These are phyloP conservation scores for Scolopax mira DNA, from an alignment of 2,113 vertebrate species.

Conservation along the genomic window DNA sequence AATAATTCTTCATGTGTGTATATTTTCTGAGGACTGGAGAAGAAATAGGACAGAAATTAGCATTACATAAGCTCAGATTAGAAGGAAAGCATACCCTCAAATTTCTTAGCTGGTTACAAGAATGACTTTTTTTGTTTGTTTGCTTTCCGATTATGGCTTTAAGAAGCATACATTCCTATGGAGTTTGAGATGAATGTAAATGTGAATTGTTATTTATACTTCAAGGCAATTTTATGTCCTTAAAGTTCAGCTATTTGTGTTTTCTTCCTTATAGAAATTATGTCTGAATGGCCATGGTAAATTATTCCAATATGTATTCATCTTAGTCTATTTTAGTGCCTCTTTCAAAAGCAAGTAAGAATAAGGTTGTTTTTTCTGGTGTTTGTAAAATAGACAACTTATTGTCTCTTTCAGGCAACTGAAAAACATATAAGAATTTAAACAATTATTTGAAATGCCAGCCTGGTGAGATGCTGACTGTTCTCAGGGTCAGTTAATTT, in stretches of 20 bases:
- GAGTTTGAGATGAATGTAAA: neutral
- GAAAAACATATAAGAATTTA: constrained; percentile 10
- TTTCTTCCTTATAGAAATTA: constrained; percentile 27
- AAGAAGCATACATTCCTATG: neutral
- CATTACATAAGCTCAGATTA: neutral
- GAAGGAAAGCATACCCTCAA: neutral
- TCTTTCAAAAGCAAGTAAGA: constrained; percentile 16
- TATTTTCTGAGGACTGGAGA: neutral
- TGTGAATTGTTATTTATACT: constrained; percentile 25
- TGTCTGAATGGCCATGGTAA: neutral
- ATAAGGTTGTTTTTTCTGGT: constrained; percentile 25
- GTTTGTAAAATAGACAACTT: constrained; percentile 23
- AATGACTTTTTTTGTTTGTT: neutral
- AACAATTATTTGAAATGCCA: constrained; percentile 7
- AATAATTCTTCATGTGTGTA: neutral
- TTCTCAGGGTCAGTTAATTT: neutral
- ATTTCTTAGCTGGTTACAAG: neutral
- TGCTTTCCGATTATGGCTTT: neutral
- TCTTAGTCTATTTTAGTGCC: neutral
- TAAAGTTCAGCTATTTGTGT: constrained; percentile 17
- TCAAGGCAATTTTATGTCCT: constrained; percentile 9
- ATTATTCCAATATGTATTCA: neutral
- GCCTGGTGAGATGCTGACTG: neutral
- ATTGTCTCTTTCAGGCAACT: constrained; percentile 31
- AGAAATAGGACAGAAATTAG: neutral